phyloP scores from a whole-genome alignment of 2,888 invertebrate genomes.

The Protonemura montana region DNA sequence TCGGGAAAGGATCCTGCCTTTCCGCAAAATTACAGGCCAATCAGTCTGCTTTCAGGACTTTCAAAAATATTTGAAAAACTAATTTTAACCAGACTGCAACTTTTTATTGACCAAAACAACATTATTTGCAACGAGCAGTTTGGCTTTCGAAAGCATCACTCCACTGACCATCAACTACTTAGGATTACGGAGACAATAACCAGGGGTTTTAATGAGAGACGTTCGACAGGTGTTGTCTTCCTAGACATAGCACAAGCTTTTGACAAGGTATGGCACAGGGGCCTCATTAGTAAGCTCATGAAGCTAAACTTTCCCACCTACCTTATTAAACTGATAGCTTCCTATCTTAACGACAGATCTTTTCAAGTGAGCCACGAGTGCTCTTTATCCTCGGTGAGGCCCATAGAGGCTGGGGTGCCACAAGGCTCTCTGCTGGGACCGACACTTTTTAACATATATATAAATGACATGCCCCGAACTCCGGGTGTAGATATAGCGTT shows the following conservation, averaged over 20 bases:
- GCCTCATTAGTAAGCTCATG: background rate
- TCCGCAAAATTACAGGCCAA: constrained; percentile 51
- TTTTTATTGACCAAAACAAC: background rate
- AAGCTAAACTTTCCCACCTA: background rate
- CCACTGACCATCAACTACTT: background rate
- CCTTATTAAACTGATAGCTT: background rate
- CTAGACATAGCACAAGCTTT: constrained; percentile 2
- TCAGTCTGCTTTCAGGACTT: constrained; percentile 50
- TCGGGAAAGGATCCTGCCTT: constrained; percentile 50
- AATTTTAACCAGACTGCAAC: background rate
- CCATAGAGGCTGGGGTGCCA: constrained; percentile 32
- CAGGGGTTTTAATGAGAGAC: background rate
- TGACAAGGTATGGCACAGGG: background rate
- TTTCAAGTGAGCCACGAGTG: background rate
- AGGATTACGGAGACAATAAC: background rate
- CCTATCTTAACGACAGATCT: constrained; percentile 12
- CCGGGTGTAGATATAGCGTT: background rate
- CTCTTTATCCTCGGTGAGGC: background rate
- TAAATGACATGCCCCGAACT: constrained; percentile 7
- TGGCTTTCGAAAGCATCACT: background rate
- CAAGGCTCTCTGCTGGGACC: constrained; percentile 31
- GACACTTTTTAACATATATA: background rate
- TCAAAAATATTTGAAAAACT: background rate
- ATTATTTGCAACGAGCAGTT: background rate
- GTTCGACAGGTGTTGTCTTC: background rate